Base-by-base conservation (phyloP, 2,113 vertebrate genomes). In the Motacilla alba region DNA sequence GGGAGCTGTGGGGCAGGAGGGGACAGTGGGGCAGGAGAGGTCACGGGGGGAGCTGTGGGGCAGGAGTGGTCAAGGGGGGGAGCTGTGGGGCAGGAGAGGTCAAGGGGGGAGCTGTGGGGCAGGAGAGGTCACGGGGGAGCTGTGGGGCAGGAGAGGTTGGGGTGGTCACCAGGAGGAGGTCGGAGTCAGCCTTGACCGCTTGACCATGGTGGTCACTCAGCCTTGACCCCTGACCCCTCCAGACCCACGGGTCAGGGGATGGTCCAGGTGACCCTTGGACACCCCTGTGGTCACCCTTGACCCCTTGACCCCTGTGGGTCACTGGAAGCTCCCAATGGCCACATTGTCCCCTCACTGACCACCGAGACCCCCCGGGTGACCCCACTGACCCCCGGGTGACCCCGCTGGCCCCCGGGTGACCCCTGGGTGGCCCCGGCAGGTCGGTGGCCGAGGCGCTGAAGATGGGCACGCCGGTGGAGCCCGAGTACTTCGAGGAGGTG, bases 401-500 rank as follows among this genome's bases (percentile, higher is more conserved):
- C 47, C 39, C 20, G 4, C 6, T 46, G n/a, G 3, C 69, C 50
- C 15, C 23, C 1, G 16, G 12, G 23, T 73, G 69, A 13, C 37
- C 50, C 13, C 23, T 2, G 49, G 24, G 26, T 52, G 50, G 28
- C 50, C 50, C 41, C n/a, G 69, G 30, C 82, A 84, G 82, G 69
- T 84, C 82, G n/a, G 82, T 84, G 69, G 69, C 82, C 50, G 59
- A 75, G 60, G 82, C 82, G 4, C 82, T 84, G 23, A 84, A 84
- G 82, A 84, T 84, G 82, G 82, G 82, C 11, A 84, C 82, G 9
- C 82, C 82, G 4, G 82, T 85, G 82, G 82, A 85, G 43, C 82
- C 82, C 24, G 82, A 85, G 50, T 85, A 85, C 70, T 85, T 85
- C 2, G 82, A 85, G 82, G 82, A 85, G 82, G 82, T 85, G 50